Evolutionary conservation across 2,888 invertebrate genomes (phyloP).

Genomic region (Stenolophus ochropezus): DNA sequence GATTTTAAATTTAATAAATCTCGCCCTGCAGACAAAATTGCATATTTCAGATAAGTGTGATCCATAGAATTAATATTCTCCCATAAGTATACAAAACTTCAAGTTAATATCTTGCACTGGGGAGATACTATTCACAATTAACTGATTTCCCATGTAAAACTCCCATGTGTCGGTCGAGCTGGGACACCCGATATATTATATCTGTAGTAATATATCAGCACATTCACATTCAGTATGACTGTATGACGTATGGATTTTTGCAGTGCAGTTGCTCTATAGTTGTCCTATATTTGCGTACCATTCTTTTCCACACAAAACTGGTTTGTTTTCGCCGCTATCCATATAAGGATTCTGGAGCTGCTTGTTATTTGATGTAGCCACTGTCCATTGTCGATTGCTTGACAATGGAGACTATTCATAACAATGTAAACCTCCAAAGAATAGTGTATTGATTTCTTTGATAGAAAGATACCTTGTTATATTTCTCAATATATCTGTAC

Average conservation of each 20-base stretch:
- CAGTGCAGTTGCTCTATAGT: conserved; percentile 1
- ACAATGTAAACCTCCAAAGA: neutral
- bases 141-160: no score
- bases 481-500: neutral
- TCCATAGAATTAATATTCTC: no score
- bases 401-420: neutral
- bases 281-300: conserved; percentile 42
- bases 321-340: conserved; percentile 45
- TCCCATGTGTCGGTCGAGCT: no score
- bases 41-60: no score
- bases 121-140: no score
- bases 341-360: conserved; percentile 42
- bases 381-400: neutral
- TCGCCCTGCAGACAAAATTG: no score
- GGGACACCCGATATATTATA: no score
- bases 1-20: no score
- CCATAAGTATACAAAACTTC: no score
- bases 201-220: conserved; percentile 17
- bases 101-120: no score
- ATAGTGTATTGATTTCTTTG: neutral
- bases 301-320: conserved; percentile 39
- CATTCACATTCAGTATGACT: neutral
- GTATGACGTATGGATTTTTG: conserved; percentile 14
- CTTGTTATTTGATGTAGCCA: conserved; percentile 28
- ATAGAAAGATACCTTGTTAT: neutral